Evolutionary conservation across 2,797 vertebrate species (phyloP).

Genomic region (Eurystomus glaucurus): DNA sequence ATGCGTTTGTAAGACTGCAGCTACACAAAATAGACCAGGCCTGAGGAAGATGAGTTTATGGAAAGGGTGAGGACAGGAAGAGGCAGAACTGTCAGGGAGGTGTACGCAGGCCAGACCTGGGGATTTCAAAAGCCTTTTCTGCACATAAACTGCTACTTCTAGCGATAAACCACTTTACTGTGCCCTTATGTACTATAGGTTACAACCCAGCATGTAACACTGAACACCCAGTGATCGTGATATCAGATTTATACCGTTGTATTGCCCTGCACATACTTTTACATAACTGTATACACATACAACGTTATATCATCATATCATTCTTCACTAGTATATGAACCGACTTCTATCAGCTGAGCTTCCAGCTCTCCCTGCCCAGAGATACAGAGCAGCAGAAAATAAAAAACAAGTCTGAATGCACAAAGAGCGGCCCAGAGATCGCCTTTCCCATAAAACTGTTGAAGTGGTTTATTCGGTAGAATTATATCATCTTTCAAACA

Average conservation of each 20-base stretch:
- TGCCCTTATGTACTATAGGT: background rate
- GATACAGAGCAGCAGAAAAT: background rate
- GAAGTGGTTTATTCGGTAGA: constrained; percentile 76
- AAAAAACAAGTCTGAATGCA: background rate
- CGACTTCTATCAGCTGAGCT: background rate
- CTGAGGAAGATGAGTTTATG: background rate
- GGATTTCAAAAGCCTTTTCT: background rate
- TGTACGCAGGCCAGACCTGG: background rate
- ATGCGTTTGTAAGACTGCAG: background rate
- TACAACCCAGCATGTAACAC: background rate
- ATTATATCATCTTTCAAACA: constrained; percentile 70
- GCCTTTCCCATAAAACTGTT: constrained; percentile 56
- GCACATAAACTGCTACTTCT: background rate
- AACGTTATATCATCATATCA: background rate
- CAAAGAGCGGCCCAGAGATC: background rate
- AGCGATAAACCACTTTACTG: background rate
- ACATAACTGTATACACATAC: background rate
- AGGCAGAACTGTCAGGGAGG: background rate
- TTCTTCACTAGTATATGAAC: background rate
- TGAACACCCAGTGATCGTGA: background rate
- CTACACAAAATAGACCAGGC: background rate
- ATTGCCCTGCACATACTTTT: background rate
- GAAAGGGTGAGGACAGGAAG: background rate
- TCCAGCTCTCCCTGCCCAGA: background rate
- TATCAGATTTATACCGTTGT: background rate